Percentiles rank a stretch among this genome's conserved stretches.
These are phyloP conservation scores for Enhydra lutris DNA, from an alignment of 2,113 vertebrate genomes.

Conservation along the genomic window DNA sequence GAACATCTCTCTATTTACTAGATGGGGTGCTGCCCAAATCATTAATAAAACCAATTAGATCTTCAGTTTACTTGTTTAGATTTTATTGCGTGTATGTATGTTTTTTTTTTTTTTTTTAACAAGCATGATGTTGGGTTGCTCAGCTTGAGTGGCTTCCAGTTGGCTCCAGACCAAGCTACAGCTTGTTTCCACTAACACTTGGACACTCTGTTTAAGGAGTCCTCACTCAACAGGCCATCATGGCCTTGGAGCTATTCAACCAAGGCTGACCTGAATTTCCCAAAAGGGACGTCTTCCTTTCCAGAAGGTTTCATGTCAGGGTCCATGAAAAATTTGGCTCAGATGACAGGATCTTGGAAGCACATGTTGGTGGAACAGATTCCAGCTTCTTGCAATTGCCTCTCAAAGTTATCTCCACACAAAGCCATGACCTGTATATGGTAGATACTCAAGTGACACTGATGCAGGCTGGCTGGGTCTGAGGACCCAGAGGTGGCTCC, in stretches of 20 bases:
- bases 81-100: neutral
- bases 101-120: too few species aligned
- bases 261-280: neutral
- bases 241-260: neutral
- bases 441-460: too few species aligned
- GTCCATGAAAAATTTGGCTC: neutral
- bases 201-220: neutral
- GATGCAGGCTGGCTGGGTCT: neutral
- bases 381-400: neutral
- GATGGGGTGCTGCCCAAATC: neutral
- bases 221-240: rapidly evolving
- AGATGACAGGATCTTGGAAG: rapidly evolving
- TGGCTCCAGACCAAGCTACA: neutral
- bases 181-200: neutral
- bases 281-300: neutral
- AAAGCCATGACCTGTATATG: neutral
- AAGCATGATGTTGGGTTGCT: neutral
- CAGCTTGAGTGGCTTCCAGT: neutral
- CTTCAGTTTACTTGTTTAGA: neutral
- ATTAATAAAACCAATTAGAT: neutral
- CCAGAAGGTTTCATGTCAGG: neutral
- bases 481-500: neutral
- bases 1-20: neutral
- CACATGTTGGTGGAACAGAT: neutral
- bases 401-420: neutral